Evolutionary conservation across 53 echinoderm and acorn worm genomes (phyloP).

Genomic region (Paracentrotus lividus): DNA sequence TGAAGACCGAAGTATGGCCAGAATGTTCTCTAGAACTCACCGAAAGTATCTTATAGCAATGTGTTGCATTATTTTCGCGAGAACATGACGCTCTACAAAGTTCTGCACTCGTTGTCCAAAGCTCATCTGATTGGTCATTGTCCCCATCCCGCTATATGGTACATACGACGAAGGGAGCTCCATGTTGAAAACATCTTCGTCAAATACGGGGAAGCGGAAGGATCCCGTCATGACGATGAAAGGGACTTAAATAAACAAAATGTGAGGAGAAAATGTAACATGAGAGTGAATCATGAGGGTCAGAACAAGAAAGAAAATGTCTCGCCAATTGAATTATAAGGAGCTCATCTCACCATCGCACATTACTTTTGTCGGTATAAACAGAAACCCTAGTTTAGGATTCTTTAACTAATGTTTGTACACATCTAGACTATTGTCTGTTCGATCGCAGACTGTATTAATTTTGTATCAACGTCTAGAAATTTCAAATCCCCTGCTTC

Average conservation of each 20-base stretch:
- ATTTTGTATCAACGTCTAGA: too few species aligned
- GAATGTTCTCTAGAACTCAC: neutral
- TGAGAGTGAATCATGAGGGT: too few species aligned
- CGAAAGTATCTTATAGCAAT: neutral
- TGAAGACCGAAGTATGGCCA: neutral
- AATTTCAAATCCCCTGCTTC: too few species aligned
- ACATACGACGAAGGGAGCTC: conserved; percentile 79
- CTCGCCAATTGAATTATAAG: too few species aligned
- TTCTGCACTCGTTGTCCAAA: conserved; percentile 75
- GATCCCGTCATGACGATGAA: conserved; percentile 52
- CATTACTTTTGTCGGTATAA: too few species aligned
- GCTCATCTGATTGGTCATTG: conserved; percentile 74
- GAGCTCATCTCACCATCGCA: too few species aligned
- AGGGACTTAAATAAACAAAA: conserved; percentile 42
- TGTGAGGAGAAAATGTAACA: too few species aligned
- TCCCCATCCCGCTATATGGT: conserved; percentile 40
- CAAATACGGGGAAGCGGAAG: neutral
- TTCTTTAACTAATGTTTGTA: too few species aligned
- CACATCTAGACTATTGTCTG: too few species aligned
- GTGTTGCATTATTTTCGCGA: neutral
- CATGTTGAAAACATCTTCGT: conserved; percentile 66
- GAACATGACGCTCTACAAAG: conserved; percentile 18
- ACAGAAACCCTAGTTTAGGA: too few species aligned
- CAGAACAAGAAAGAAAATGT: too few species aligned
- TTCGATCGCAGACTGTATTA: too few species aligned